These are phyloP conservation scores for Branchinecta lindahli DNA, from an alignment of 1,140 invertebrate genomes.

Conservation along the genomic window DNA sequence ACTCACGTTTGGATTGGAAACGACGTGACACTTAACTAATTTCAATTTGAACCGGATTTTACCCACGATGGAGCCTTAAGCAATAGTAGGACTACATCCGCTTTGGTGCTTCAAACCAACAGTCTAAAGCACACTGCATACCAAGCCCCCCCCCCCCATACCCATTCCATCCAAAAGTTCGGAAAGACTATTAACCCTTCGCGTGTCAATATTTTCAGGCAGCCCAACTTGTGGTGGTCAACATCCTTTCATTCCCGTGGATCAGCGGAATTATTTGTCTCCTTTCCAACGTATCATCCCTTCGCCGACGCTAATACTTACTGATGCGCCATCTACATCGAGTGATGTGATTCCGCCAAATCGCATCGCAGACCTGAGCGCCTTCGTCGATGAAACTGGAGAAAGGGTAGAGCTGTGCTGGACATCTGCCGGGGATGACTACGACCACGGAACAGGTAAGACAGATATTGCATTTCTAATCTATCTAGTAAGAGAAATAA, in stretches of 20 bases:
- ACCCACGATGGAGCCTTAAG: too few relatives aligned
- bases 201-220: not conserved
- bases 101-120: too few relatives aligned
- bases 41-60: too few relatives aligned
- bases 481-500: too few relatives aligned
- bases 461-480: too few relatives aligned
- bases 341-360: slow-evolving; percentile 26
- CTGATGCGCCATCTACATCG: slow-evolving; percentile 14
- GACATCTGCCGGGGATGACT: slow-evolving; percentile 29
- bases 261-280: not conserved
- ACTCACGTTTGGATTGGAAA: too few relatives aligned
- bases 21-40: too few relatives aligned
- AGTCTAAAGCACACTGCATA: too few relatives aligned
- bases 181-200: too few relatives aligned
- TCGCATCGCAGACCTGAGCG: slow-evolving; percentile 28
- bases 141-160: too few relatives aligned
- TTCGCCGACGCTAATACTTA: slow-evolving; percentile 21
- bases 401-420: slow-evolving; percentile 25
- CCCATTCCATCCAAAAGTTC: too few relatives aligned
- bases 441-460: slow-evolving; percentile 24
- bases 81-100: too few relatives aligned
- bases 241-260: not conserved
- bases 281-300: slow-evolving; percentile 20
- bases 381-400: slow-evolving; percentile 24
- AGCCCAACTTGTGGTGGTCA: not conserved